Evolutionary conservation across 2,113 vertebrate species (phyloP).

Genomic region (Hydrochoerus hydrochaeris): DNA sequence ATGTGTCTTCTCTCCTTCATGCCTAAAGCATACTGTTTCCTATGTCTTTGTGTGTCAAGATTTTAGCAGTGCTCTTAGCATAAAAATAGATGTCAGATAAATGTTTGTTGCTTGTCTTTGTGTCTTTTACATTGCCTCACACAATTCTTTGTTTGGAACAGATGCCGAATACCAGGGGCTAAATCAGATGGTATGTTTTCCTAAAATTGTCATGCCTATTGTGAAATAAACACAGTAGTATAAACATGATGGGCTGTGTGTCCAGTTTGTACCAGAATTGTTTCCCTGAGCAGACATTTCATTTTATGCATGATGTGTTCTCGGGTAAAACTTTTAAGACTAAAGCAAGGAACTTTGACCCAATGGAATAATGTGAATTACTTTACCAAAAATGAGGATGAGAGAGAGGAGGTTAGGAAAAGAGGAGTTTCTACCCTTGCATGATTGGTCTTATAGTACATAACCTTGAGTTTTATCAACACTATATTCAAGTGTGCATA

Average conservation of each 20-base stretch:
- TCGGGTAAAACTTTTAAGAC: not conserved
- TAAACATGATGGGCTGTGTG: not conserved
- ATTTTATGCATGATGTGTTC: not conserved
- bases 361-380: not conserved
- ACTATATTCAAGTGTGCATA: not conserved
- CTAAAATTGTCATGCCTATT: not conserved
- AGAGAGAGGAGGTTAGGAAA: not conserved
- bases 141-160: conserved; percentile 3
- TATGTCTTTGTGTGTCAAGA: not conserved
- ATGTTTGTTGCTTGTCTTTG: not conserved
- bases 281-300: not conserved
- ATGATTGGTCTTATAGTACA: not conserved
- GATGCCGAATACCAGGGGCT: not conserved
- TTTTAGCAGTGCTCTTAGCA: not conserved
- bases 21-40: not conserved
- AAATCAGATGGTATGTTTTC: not conserved
- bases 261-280: not conserved
- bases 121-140: not conserved
- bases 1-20: not conserved
- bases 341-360: not conserved
- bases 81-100: not conserved
- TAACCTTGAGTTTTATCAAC: not conserved
- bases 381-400: not conserved
- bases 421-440: not conserved
- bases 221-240: not conserved